Percentiles rank a stretch among this genome's conserved stretches.
Evolutionary conservation across 2,888 invertebrate species (phyloP).

Genomic region (Dermolepida albohirtum): DNA sequence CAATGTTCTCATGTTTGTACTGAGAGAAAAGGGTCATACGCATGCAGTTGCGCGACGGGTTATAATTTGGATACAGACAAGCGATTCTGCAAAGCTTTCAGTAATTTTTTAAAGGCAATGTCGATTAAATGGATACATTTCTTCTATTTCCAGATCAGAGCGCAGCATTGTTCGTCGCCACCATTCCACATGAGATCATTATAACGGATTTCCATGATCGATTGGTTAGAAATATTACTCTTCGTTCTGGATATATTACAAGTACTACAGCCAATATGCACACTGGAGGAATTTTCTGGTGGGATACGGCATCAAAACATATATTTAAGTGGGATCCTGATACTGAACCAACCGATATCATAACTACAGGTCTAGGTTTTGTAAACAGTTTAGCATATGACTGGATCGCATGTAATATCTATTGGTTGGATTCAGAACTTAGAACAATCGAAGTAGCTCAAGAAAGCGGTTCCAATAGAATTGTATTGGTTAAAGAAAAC

Average conservation of each 20-base stretch:
- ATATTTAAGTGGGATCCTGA: conserved; percentile 89
- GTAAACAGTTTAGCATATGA: conserved; percentile 97
- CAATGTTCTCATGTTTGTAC: conserved; percentile 91
- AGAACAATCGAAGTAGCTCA: conserved; percentile 94
- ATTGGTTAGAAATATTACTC: conserved; percentile 87
- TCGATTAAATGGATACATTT: not conserved
- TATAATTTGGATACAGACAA: conserved; percentile 85
- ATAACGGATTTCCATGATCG: conserved; percentile 91
- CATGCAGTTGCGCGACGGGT: conserved; percentile 87
- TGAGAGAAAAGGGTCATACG: conserved; percentile 90
- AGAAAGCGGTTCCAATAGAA: conserved; percentile 84
- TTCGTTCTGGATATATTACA: conserved; percentile 96
- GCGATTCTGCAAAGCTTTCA: conserved; percentile 91
- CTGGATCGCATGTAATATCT: conserved; percentile 95
- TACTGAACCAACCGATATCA: conserved; percentile 84
- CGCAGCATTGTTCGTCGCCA: conserved; percentile 93
- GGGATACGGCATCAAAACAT: conserved; percentile 96
- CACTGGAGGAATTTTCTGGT: conserved; percentile 96
- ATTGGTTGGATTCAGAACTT: conserved; percentile 96
- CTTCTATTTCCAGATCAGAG: conserved; percentile 73
- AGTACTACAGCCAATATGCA: conserved; percentile 97
- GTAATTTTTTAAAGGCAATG: conserved; percentile 54
- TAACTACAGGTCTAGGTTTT: conserved; percentile 89
- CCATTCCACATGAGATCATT: conserved; percentile 92
- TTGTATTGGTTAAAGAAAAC: conserved; percentile 91